Evolutionary conservation across 2,797 vertebrate genomes (phyloP).

Genomic region (Anolis apletophallus): DNA sequence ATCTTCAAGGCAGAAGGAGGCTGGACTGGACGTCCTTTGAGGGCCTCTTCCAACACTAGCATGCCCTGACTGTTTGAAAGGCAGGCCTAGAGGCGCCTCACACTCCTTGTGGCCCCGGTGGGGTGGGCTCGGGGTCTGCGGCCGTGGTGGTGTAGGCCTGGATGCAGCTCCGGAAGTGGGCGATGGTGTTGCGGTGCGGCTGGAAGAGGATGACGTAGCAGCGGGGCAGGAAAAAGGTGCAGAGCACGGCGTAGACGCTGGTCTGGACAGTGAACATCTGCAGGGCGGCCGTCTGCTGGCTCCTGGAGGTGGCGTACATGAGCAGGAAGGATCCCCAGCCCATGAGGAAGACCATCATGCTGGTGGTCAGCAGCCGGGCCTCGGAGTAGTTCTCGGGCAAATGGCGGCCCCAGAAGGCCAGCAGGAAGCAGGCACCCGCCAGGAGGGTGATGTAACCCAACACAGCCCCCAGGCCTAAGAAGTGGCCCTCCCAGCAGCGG

Average conservation of each 20-base stretch:
- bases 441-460: slow-evolving; percentile 32
- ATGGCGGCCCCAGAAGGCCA: slow-evolving; percentile 46
- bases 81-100: too few species aligned
- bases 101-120: background rate
- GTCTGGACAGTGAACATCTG: slow-evolving; percentile 30
- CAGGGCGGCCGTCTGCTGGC: background rate
- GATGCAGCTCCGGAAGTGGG: slow-evolving; percentile 20
- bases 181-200: background rate
- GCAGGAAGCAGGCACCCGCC: slow-evolving; percentile 36
- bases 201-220: slow-evolving; percentile 24
- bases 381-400: slow-evolving; percentile 55
- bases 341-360: slow-evolving; percentile 8
- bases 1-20: too few species aligned
- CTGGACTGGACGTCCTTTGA: too few species aligned
- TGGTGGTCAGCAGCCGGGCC: slow-evolving; percentile 32
- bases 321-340: slow-evolving; percentile 36
- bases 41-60: too few species aligned
- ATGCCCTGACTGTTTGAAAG: too few species aligned
- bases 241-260: slow-evolving; percentile 32
- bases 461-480: slow-evolving; percentile 13
- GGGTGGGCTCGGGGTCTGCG: background rate
- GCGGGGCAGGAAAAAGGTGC: slow-evolving; percentile 39
- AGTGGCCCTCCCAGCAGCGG: slow-evolving; percentile 28
- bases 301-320: slow-evolving; percentile 17
- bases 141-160: slow-evolving; percentile 16